A percentile compares a stretch with the other conserved stretches of the same genome.
phyloP scores from a whole-genome alignment of 1,140 invertebrate genomes.

The Ceratoteleas bidentatus region DNA sequence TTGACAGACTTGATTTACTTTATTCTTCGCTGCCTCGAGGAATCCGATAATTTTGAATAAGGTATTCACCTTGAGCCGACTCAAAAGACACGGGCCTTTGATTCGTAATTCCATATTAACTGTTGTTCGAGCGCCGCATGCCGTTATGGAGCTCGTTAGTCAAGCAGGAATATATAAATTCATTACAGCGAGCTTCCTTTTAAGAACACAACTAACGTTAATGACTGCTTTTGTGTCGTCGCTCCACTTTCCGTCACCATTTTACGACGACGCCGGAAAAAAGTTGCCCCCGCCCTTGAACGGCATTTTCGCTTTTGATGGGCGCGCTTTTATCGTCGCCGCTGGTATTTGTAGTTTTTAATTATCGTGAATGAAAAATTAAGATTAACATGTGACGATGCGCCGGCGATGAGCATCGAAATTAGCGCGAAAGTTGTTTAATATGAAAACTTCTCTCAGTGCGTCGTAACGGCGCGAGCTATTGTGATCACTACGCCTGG shows the following conservation, averaged over 20 bases:
- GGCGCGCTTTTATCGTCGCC: slow-evolving; percentile 2
- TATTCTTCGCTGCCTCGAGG: not conserved
- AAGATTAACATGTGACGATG: slow-evolving; percentile 17
- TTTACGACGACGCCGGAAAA: slow-evolving; percentile 10
- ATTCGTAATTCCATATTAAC: slow-evolving; percentile 24
- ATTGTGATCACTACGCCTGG: slow-evolving; percentile 66
- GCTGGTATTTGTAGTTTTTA: slow-evolving; percentile 27
- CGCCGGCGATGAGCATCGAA: slow-evolving; percentile 41
- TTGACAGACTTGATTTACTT: not conserved
- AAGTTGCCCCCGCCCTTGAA: slow-evolving; percentile 1
- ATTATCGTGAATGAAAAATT: slow-evolving; percentile 9
- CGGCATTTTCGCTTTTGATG: slow-evolving; percentile 10
- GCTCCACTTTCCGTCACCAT: slow-evolving; percentile 21
- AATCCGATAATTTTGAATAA: slow-evolving; percentile 1
- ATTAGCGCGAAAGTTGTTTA: slow-evolving; percentile 73
- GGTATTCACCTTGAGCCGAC: not conserved
- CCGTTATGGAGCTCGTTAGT: slow-evolving; percentile 68
- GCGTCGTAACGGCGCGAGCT: slow-evolving; percentile 36
- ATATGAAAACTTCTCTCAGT: slow-evolving; percentile 71
- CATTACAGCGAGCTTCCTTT: slow-evolving; percentile 60
- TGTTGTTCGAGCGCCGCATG: slow-evolving; percentile 22
- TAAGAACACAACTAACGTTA: slow-evolving; percentile 42
- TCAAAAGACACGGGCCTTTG: slow-evolving; percentile 21
- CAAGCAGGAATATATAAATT: slow-evolving; percentile 69
- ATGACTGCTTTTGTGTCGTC: slow-evolving; percentile 34